These are phyloP conservation scores for Myiopsitta monachus DNA, from an alignment of 2,113 vertebrate species.

Conservation along the genomic window DNA sequence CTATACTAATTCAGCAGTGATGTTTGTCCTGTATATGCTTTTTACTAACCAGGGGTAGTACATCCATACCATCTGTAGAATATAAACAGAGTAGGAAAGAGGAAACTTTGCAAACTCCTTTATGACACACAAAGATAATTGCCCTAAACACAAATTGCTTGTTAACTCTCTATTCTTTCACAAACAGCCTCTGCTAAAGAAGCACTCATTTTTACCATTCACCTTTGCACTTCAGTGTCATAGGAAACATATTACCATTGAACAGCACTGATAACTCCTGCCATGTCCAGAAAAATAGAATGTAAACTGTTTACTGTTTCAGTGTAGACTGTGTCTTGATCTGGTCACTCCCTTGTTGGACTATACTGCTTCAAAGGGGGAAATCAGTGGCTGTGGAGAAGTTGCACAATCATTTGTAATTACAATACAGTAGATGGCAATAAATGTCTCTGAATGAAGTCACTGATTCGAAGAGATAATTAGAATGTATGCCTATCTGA, in stretches of 20 bases:
- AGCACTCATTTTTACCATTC: background rate
- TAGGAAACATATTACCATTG: background rate
- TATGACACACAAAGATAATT: background rate
- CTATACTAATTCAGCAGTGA: background rate
- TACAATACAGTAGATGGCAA: slow-evolving; percentile 58
- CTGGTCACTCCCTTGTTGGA: slow-evolving; percentile 39
- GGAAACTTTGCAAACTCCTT: background rate
- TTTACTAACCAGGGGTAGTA: background rate
- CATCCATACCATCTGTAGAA: background rate
- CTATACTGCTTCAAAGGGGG: slow-evolving; percentile 18
- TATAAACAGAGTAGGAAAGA: background rate
- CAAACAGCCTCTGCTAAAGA: background rate
- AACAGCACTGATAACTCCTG: background rate
- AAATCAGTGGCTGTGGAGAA: slow-evolving; percentile 57
- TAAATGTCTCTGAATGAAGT: slow-evolving; percentile 70
- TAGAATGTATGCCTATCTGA: slow-evolving; percentile 67
- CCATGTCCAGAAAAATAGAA: slow-evolving; percentile 12
- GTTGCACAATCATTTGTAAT: slow-evolving; percentile 25
- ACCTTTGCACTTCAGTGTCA: background rate
- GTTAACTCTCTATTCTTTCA: background rate
- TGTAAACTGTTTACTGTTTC: slow-evolving; percentile 6
- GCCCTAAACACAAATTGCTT: background rate
- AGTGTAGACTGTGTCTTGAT: background rate
- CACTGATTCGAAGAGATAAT: slow-evolving; percentile 65
- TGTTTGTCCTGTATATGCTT: background rate